Evolutionary conservation across 2,113 vertebrate genomes (phyloP).

Genomic region (Microtus pennsylvanicus): DNA sequence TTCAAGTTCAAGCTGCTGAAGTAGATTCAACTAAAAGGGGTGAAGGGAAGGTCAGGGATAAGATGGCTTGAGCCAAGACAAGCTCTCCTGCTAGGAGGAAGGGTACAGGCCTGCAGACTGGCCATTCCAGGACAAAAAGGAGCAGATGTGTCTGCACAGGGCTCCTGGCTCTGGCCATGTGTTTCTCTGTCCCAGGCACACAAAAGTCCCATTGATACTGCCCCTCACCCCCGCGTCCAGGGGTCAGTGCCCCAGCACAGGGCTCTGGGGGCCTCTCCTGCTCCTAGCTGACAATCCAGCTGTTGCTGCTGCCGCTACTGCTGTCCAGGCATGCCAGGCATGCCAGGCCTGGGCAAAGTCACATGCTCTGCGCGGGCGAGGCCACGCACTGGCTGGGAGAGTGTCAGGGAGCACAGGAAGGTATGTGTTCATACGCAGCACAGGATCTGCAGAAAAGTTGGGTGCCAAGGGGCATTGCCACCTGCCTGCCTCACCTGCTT

Average conservation of each 20-base stretch:
- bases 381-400: background rate
- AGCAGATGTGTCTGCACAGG: background rate
- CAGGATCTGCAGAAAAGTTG: background rate
- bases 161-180: constrained; percentile 28
- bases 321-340: constrained; percentile 58
- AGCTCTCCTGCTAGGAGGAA: background rate
- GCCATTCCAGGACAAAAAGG: background rate
- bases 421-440: fast-evolving
- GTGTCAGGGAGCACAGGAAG: fast-evolving
- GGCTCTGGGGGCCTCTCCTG: constrained; percentile 29
- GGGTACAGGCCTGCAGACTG: background rate
- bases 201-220: constrained; percentile 61
- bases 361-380: constrained; percentile 58
- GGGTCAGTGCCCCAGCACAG: constrained; percentile 34
- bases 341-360: constrained; percentile 49
- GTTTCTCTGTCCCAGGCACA: background rate
- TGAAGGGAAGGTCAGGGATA: constrained; percentile 52
- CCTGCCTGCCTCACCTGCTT: background rate
- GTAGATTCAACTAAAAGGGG: background rate
- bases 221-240: background rate
- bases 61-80: background rate
- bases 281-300: background rate
- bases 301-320: background rate
- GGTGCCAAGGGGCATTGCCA: background rate
- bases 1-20: background rate